Evolutionary conservation across 2,888 invertebrate genomes (phyloP).

Genomic region (Emmelina monodactyla): DNA sequence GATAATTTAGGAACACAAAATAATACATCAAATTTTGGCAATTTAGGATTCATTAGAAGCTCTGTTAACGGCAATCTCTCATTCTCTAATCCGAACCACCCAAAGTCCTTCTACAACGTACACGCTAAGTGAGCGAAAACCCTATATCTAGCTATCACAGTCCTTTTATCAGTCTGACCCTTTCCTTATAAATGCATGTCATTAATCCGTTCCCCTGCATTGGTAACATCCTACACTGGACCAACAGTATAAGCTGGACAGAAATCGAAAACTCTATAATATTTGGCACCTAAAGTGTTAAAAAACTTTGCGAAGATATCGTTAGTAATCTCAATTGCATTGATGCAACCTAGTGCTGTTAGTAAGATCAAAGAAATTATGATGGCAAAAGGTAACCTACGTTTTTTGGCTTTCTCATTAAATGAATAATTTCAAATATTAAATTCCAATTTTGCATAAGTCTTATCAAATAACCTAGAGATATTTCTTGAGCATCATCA

Average conservation of each 20-base stretch:
- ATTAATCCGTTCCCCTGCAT: constrained; percentile 49
- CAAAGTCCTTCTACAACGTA: constrained; percentile 30
- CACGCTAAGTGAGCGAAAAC: constrained; percentile 59
- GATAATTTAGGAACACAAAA: constrained; percentile 35
- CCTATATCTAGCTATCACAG: constrained; percentile 65
- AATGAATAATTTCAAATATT: not conserved
- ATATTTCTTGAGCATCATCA: constrained; percentile 53
- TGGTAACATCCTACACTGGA: constrained; percentile 62
- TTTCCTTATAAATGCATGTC: constrained; percentile 59
- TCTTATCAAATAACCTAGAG: not conserved
- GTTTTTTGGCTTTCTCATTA: constrained; percentile 51
- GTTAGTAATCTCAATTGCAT: constrained; percentile 27
- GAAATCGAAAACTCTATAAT: constrained; percentile 45
- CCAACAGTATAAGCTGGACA: constrained; percentile 48
- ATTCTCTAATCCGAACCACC: not conserved
- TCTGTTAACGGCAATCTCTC: constrained; percentile 14
- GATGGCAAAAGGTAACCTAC: constrained; percentile 63
- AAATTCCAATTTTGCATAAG: not conserved
- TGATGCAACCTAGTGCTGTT: constrained; percentile 27
- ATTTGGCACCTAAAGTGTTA: constrained; percentile 60
- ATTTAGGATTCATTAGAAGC: constrained; percentile 26
- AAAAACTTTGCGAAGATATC: constrained; percentile 23
- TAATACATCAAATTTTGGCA: constrained; percentile 22
- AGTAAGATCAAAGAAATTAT: constrained; percentile 42
- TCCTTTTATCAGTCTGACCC: constrained; percentile 66